Evolutionary conservation across 2,888 invertebrate genomes (phyloP).

Genomic region (Agonopterix subpropinquella): DNA sequence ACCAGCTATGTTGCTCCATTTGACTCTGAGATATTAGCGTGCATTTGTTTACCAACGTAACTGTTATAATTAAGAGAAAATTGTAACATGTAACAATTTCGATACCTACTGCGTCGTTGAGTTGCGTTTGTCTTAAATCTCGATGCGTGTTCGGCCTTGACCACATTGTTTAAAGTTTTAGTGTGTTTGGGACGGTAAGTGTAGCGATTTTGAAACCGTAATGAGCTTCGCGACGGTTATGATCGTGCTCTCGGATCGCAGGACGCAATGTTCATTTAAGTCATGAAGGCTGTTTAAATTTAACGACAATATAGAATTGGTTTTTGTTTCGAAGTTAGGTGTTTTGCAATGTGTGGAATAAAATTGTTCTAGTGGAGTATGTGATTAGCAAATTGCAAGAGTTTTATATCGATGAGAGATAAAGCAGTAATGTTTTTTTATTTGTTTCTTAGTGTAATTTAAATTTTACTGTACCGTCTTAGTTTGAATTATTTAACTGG

Average conservation of each 20-base stretch:
- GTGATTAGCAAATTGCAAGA: too few relatives aligned
- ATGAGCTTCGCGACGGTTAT: constrained; percentile 27
- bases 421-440: too few relatives aligned
- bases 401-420: too few relatives aligned
- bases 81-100: constrained; percentile 8
- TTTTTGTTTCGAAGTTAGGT: background rate
- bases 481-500: too few relatives aligned
- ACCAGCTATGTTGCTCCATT: constrained; percentile 40
- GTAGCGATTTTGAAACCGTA: constrained; percentile 23
- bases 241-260: constrained; percentile 32
- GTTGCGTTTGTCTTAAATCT: constrained; percentile 6
- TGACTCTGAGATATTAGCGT: constrained; percentile 26
- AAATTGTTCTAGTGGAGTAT: too few relatives aligned
- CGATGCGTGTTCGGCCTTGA: constrained; percentile 35
- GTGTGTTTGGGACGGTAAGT: constrained; percentile 25
- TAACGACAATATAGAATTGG: constrained; percentile 1
- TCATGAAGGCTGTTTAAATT: constrained; percentile 25
- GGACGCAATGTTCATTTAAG: constrained; percentile 29
- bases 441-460: too few relatives aligned
- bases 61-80: constrained; percentile 31
- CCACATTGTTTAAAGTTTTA: constrained; percentile 32
- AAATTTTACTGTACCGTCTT: too few relatives aligned
- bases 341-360: too few relatives aligned
- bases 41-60: background rate
- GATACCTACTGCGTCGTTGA: background rate